Base-by-base conservation (phyloP, 2,888 invertebrate species). In the Ophion slaviceki region DNA sequence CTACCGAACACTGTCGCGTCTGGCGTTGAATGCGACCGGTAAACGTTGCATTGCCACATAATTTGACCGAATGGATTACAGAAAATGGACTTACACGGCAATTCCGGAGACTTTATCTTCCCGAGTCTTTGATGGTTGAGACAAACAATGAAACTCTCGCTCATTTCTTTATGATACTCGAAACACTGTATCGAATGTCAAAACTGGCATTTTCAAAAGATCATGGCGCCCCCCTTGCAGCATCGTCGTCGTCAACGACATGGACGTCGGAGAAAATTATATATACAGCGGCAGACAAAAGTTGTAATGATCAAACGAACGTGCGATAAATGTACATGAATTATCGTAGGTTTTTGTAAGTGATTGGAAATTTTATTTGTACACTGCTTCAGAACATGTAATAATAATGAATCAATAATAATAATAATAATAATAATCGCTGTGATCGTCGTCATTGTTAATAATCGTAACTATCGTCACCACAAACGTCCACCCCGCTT, bases 341-440 rank as follows among this genome's bases (percentile, higher is more conserved):
- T 86, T 61, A 82, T 53, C 61, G 68, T 82, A 85, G 72, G 76
- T 57, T 84, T 87, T 87, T 82, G 83, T 86, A 87, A 86, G 87
- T 87, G 87, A 87, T 87, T 87, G 87, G 86, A 86, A 87, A 86
- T 87, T 87, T 87, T 87, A 87, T 87, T 87, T 87, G 87, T 87
- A 87, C 87, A 87, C 87, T 87, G 86, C 86, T 86, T 87, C 86
- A 87, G 86, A 87, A 87, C 87, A 87, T 87, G 85, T 87, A 87
- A 87, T 87, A 87, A 87, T 87, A 86, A 84, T 82, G 76, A 84
- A 84, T 82, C 84, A 86, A 87, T 79, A 82, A 77, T 81, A 82
- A 75, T 82, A 81, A 85, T 85, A 80, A 85, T 87, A 85, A 85
- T 87, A 84, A 85, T 87, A 86, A 86, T 84, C 86, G 87, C 86